Conservation (phyloP, 2,113 vertebrate species). For the Cryptotis parvus region DNA sequence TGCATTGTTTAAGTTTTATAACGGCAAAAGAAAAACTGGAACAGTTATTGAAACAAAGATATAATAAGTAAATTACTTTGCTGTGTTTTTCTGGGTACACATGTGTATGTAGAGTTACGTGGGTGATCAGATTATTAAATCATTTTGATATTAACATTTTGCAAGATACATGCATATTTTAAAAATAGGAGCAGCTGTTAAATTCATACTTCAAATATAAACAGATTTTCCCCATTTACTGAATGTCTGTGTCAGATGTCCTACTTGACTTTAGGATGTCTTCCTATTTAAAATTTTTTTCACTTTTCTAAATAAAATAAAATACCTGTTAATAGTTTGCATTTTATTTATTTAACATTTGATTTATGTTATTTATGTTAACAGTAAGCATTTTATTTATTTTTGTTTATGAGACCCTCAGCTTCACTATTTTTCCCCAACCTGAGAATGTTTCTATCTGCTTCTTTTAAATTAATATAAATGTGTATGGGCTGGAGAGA, state of each 20-base stretch:
- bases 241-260: constrained; percentile 20
- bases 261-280: not conserved
- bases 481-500: too few relatives aligned
- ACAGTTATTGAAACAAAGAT: constrained; percentile 21
- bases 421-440: not conserved
- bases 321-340: not conserved
- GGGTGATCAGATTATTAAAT: constrained; percentile 37
- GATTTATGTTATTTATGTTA: too few relatives aligned
- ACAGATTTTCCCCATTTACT: not conserved
- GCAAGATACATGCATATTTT: not conserved
- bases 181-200: not conserved
- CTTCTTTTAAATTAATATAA: constrained; percentile 22
- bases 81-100: not conserved
- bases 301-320: constrained; percentile 46
- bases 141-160: constrained; percentile 17
- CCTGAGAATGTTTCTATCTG: not conserved
- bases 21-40: not conserved
- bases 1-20: not conserved
- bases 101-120: not conserved
- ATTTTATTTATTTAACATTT: not conserved
- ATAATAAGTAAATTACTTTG: not conserved
- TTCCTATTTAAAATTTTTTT: not conserved
- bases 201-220: constrained; percentile 20
- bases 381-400: not conserved
- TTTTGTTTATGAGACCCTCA: not conserved